Evolutionary conservation across 2,797 vertebrate genomes (phyloP).

Genomic region (Okamejei kenojei): DNA sequence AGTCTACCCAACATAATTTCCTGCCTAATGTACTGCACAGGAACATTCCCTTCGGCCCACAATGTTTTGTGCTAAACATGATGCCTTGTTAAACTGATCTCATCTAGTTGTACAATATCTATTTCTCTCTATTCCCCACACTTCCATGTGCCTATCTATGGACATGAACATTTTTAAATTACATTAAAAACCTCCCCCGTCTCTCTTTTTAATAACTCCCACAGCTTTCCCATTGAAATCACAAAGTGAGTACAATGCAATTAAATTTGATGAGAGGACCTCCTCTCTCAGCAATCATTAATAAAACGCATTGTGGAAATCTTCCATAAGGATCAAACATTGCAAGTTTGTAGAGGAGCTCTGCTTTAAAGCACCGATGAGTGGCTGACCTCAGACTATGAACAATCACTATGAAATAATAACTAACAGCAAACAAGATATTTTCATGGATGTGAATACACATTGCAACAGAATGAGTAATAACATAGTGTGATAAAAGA

Average conservation of each 20-base stretch:
- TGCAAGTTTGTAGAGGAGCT: too few relatives aligned
- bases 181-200: too few relatives aligned
- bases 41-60: too few relatives aligned
- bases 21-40: too few relatives aligned
- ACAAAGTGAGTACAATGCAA: neutral
- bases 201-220: neutral
- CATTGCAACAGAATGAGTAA: neutral
- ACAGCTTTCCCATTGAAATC: too few relatives aligned
- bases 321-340: neutral
- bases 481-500: slow-evolving; percentile 3
- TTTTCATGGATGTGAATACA: neutral
- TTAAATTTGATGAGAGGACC: slow-evolving; percentile 22
- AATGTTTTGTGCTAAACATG: too few relatives aligned
- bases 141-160: too few relatives aligned
- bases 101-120: too few relatives aligned
- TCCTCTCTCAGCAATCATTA: neutral
- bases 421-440: neutral
- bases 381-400: neutral
- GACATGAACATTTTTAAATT: too few relatives aligned
- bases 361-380: slow-evolving; percentile 1
- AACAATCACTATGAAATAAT: slow-evolving; percentile 18
- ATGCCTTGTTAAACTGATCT: too few relatives aligned
- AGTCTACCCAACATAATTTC: too few relatives aligned
- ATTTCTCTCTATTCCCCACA: too few relatives aligned
- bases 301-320: neutral